Percentiles rank a stretch among this genome's conserved stretches.
These are phyloP conservation scores for Conus canariensis DNA, from an alignment of 2,888 invertebrate species.

Conservation along the genomic window DNA sequence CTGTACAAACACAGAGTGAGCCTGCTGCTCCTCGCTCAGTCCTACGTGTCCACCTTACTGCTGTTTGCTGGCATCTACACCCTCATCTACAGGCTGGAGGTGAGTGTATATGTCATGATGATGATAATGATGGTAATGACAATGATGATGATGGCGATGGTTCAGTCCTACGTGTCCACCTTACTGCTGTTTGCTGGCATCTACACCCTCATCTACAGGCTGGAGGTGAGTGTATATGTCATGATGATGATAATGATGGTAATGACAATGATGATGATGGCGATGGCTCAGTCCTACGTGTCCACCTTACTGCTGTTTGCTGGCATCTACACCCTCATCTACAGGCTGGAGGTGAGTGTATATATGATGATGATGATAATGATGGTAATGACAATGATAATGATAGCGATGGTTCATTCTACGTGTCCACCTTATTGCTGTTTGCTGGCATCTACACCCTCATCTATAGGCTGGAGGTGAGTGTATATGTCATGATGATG, in stretches of 20 bases:
- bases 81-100: conserved; percentile 63
- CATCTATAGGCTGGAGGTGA: conserved; percentile 64
- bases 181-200: conserved; percentile 68
- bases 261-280: no score
- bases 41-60: conserved; percentile 64
- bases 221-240: conserved; percentile 55
- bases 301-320: conserved; percentile 67
- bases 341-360: conserved; percentile 60
- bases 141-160: no score
- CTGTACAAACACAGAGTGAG: conserved; percentile 60
- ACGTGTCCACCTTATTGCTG: conserved; percentile 63
- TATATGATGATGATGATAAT: not conserved
- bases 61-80: conserved; percentile 70
- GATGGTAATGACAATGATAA: not conserved
- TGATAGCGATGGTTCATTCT: conserved; percentile 55
- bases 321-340: conserved; percentile 68
- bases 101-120: conserved; percentile 43
- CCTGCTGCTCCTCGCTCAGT: conserved; percentile 62
- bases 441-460: conserved; percentile 70
- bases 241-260: not conserved
- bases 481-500: not conserved
- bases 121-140: not conserved
- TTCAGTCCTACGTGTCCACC: conserved; percentile 66
- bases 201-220: conserved; percentile 65
- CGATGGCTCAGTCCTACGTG: conserved; percentile 62